A percentile compares a stretch with the other conserved stretches of the same genome.
Conservation (phyloP, 2,113 vertebrate species). For the Pungitius pungitius region DNA sequence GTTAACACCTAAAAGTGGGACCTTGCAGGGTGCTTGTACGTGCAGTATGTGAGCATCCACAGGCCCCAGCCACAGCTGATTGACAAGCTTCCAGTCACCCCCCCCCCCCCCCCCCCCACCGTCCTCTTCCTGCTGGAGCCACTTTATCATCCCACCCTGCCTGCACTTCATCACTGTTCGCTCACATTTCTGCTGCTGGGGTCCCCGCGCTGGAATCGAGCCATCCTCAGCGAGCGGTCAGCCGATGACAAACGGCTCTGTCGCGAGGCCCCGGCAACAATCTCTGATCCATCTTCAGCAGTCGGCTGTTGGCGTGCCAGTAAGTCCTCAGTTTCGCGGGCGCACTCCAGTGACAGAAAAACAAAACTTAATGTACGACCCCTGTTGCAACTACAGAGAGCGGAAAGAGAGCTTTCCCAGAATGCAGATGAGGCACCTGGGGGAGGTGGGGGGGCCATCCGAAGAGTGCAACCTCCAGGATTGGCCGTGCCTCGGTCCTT, state of each 20-base stretch:
- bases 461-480: slow-evolving; percentile 10
- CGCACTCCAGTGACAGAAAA: slow-evolving; percentile 63
- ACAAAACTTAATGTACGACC: slow-evolving; percentile 55
- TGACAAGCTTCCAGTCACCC: neutral
- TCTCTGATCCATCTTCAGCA: slow-evolving; percentile 59
- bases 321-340: slow-evolving; percentile 54
- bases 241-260: slow-evolving; percentile 54
- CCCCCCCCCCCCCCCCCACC: neutral
- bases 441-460: slow-evolving; percentile 2
- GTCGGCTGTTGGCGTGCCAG: slow-evolving; percentile 36
- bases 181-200: slow-evolving; percentile 4
- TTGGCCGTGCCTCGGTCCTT: no score
- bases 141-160: slow-evolving; percentile 1
- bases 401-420: slow-evolving; percentile 17
- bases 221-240: slow-evolving; percentile 43
- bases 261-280: slow-evolving; percentile 34
- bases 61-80: neutral
- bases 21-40: neutral
- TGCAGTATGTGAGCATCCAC: neutral
- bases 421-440: slow-evolving; percentile 33
- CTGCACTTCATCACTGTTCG: slow-evolving; percentile 26
- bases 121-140: neutral
- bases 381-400: slow-evolving; percentile 53
- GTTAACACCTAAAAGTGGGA: neutral
- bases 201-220: neutral